Evolutionary conservation across 2,797 vertebrate species (phyloP), one percentile per base, ranked within the genome.

Genomic region (Stomatorhinus walkeri): DNA sequence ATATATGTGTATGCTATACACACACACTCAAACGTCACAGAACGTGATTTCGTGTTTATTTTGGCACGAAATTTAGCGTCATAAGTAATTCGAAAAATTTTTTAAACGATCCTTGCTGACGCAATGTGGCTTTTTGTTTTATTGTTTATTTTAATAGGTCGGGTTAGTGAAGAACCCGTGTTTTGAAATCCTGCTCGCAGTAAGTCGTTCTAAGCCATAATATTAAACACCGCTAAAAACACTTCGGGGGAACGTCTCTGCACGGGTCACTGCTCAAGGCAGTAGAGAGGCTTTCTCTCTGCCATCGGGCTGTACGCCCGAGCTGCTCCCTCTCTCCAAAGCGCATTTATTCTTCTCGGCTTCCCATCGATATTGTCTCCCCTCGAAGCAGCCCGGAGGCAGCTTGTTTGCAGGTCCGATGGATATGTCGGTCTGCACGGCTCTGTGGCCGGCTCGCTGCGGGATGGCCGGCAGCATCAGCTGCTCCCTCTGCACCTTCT

Each of bases 381-480:
- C 93, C 91, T 95, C 94, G 84, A 95, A 95, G 0, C 94, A 94
- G 52, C 92, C 94, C 9, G 90, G 72, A 0, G 95, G 96, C 16
- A 96, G 93, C 90, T 93, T 96, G 72, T 96, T 96, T 0, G 92
- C 87, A 8, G 93, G 90, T 76, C 91, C 88, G 72, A 96, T 92
- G 40, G 95, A 96, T 95, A 95, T 95, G 72, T 96, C 96, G 0
- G 96, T 96, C 89, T 96, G 96, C 89, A 92, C 85, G 1, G 90
- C 91, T 92, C 95, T 95, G 52, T 93, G 94, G 52, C 85, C 93
- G 0, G 91, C 87, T 91, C 94, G 94, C 61, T 94, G 94, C 4
- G 86, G 85, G 36, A 96, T 96, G 0, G 95, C 94, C 7, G 96
- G 96, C 2, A 96, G 93, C 4, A 93, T 89, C 0, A 95, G 90